Base-by-base conservation (phyloP, 30 jellyfish, hydroid and myxozoan species). In the Clytia hemisphaerica region DNA sequence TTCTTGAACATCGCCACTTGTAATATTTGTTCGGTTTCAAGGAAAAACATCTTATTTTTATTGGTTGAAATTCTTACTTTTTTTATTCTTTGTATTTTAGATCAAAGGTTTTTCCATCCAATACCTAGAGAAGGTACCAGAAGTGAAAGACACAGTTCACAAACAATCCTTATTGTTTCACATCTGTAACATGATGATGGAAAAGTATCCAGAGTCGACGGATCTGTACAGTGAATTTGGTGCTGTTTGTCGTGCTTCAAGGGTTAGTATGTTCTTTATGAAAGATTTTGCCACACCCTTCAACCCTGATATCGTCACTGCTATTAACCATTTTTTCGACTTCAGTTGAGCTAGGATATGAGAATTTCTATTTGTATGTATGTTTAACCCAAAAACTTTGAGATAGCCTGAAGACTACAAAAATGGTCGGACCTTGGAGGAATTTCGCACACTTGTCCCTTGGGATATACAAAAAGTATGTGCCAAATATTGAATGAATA, bases 61-160 rank as follows among this genome's bases (percentile, higher is more conserved):
- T n/a, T n/a, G n/a, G n/a, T n/a, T n/a, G n/a, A n/a, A n/a, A n/a
- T n/a, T n/a, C n/a, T n/a, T n/a, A n/a, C n/a, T n/a, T n/a, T n/a
- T n/a, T n/a, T n/a, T n/a, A n/a, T n/a, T n/a, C n/a, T n/a, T n/a
- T n/a, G n/a, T 27, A 0, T 67, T 61, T 28, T 60, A 91, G 99
- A 91, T 91, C 61, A 91, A 91, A 67, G 99, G 95, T 5, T 91
- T 91, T 44, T 83, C 82, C 53, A 72, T 83, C 29, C 93, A 82
- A 19, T 91, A 91, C 75, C 72, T 91, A 4, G 93, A 94, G 15
- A 91, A 91, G 49, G 99, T 91, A 14, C 99, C 99, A 12, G 99
- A 91, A 67, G 99, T 91, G 40, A 91, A 91, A 66, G 99, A 91
- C 88, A 91, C 99, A 6, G 99, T 91, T 0, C 99, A 91, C 66